Evolutionary conservation across 2,113 vertebrate genomes (phyloP).

Genomic region (Rhadina sibilatrix): DNA sequence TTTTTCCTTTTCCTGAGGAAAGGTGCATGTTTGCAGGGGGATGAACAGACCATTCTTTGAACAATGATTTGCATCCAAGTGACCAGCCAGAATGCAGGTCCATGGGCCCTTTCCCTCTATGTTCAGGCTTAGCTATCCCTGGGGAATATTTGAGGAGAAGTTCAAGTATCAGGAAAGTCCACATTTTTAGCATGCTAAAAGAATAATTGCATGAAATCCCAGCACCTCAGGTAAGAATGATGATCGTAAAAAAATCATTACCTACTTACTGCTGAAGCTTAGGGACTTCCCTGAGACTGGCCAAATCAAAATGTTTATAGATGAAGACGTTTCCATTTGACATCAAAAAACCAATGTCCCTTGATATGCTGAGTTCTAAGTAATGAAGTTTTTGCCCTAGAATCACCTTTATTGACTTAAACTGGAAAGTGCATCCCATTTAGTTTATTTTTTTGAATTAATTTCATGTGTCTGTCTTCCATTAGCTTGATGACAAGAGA

Average conservation of each 20-base stretch:
- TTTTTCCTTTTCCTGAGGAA: background rate
- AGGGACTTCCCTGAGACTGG: background rate
- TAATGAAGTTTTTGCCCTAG: background rate
- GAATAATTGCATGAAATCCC: background rate
- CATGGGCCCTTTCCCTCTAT: fast-evolving
- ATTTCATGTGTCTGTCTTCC: background rate
- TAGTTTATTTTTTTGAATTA: background rate
- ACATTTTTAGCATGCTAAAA: background rate
- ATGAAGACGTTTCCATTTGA: background rate
- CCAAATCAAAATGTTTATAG: background rate
- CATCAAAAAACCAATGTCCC: background rate
- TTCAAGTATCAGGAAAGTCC: background rate
- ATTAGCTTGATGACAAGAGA: background rate
- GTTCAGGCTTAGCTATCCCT: background rate
- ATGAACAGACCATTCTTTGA: background rate
- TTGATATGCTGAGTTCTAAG: background rate
- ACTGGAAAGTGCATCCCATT: background rate
- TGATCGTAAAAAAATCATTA: background rate
- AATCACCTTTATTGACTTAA: background rate
- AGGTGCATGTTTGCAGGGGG: background rate
- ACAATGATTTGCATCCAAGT: fast-evolving
- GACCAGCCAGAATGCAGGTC: background rate
- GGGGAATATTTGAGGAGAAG: background rate
- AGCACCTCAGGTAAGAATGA: background rate
- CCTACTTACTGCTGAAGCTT: background rate